phyloP scores from a whole-genome alignment of 2,113 vertebrate species.

The Lynx canadensis region DNA sequence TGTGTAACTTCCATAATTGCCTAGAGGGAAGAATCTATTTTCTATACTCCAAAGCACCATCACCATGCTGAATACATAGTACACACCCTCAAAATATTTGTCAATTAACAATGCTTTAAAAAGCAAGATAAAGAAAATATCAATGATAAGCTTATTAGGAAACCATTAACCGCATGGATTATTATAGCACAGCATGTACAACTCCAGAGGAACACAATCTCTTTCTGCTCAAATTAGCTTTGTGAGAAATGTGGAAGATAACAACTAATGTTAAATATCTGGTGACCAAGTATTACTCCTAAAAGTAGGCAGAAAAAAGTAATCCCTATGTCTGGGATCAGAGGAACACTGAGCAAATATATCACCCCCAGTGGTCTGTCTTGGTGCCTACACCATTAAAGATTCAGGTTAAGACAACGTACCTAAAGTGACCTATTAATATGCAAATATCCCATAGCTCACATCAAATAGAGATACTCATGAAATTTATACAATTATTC shows the following conservation, averaged over 20 bases:
- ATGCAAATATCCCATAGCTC: neutral
- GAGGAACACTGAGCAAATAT: neutral
- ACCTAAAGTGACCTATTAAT: neutral
- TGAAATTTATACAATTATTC: conserved; percentile 16
- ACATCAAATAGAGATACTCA: neutral
- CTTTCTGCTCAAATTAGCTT: conserved; percentile 17
- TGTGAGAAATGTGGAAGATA: neutral
- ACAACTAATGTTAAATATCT: neutral
- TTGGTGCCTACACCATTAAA: neutral
- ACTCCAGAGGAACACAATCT: neutral
- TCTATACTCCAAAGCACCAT: neutral
- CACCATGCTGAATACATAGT: neutral
- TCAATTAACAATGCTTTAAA: neutral
- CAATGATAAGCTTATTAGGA: neutral
- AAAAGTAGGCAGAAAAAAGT: neutral
- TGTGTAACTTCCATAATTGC: neutral
- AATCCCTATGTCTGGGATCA: neutral
- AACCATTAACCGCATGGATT: neutral
- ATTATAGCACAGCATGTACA: neutral
- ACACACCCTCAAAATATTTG: neutral
- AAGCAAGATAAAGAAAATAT: neutral
- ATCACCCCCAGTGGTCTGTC: neutral
- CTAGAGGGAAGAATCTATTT: neutral
- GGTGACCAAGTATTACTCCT: neutral
- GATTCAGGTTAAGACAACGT: neutral